Evolutionary conservation across 1,140 invertebrate species (phyloP).

Genomic region (Dendrolimus punctatus): DNA sequence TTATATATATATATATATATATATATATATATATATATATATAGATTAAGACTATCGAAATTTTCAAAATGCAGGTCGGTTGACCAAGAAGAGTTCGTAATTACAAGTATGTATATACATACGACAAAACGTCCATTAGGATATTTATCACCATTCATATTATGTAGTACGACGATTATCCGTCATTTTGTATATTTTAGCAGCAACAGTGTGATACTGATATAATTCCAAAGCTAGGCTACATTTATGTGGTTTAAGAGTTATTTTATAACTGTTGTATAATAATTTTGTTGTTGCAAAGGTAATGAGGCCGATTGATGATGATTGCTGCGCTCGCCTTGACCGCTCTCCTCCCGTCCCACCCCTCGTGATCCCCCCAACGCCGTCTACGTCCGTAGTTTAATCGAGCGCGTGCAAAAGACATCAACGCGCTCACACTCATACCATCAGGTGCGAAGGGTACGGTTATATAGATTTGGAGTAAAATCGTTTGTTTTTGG

Average conservation of each 20-base stretch:
- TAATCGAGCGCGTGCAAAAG: slow-evolving; percentile 10
- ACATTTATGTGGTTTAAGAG: neutral
- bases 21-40: too few species aligned
- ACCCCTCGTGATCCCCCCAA: neutral
- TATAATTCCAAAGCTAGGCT: neutral
- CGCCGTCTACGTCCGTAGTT: neutral
- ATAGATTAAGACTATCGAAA: too few species aligned
- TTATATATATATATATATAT: too few species aligned
- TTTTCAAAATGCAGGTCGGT: too few species aligned
- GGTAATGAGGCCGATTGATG: slow-evolving; percentile 5
- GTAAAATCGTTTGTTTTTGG: too few species aligned
- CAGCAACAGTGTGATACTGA: neutral
- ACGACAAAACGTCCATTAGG: too few species aligned
- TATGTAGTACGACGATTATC: too few species aligned
- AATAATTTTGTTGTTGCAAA: slow-evolving; percentile 2
- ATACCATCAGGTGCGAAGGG: neutral
- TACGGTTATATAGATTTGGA: too few species aligned
- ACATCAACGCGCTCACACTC: slow-evolving; percentile 7
- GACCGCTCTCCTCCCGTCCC: neutral
- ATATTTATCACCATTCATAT: too few species aligned
- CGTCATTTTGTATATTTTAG: too few species aligned
- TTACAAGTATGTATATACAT: too few species aligned
- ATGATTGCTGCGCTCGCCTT: slow-evolving; percentile 6
- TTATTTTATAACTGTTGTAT: slow-evolving; percentile 7
- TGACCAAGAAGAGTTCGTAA: too few species aligned